These are phyloP conservation scores for Oreochromis grahami DNA, from an alignment of 2,797 vertebrate genomes.

Conservation along the genomic window DNA sequence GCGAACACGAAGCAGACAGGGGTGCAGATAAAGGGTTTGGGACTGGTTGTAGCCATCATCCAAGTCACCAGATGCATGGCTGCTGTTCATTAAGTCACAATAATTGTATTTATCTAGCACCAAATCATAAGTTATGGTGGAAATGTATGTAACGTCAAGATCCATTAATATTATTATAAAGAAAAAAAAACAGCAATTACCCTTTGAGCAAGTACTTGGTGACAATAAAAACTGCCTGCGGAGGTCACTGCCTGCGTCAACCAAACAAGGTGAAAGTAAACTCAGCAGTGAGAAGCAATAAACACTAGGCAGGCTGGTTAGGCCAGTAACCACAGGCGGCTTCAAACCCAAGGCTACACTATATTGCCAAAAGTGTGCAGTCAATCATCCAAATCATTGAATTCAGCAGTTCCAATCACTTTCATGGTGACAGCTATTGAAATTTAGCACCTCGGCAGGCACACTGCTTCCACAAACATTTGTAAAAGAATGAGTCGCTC, in stretches of 20 bases:
- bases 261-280: not conserved
- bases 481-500: not conserved
- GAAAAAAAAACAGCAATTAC: not conserved
- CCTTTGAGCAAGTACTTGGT: not conserved
- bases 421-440: not conserved
- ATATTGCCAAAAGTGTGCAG: not conserved
- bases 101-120: not conserved
- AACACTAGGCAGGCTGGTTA: not conserved
- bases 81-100: not conserved
- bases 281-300: not conserved
- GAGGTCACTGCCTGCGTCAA: not conserved
- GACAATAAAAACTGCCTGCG: not conserved
- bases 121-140: not conserved
- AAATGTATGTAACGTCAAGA: not conserved
- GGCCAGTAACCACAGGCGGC: not conserved
- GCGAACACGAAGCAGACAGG: slow-evolving; percentile 11
- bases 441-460: not conserved
- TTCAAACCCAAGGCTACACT: not conserved
- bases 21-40: not conserved
- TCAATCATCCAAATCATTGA: not conserved
- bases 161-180: not conserved
- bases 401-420: not conserved
- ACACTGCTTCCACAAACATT: not conserved
- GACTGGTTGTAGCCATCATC: not conserved
- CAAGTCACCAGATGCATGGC: not conserved